These are phyloP conservation scores for Drosophila limbata DNA, from an alignment of 2,888 invertebrate genomes.

Conservation along the genomic window DNA sequence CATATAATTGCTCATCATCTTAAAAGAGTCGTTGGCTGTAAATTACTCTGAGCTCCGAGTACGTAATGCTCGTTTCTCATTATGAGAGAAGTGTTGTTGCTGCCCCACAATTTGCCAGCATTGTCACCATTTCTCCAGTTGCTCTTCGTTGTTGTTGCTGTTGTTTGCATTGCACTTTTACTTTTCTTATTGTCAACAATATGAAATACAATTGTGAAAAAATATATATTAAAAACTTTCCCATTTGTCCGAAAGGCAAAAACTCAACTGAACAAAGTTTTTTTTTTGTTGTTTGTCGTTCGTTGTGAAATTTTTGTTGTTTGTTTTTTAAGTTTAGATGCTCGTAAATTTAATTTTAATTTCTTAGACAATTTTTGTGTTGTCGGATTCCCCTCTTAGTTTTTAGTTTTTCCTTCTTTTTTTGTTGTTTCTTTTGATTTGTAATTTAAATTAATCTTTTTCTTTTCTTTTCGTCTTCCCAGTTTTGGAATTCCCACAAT, in stretches of 20 bases:
- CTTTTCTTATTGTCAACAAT: conserved; percentile 63
- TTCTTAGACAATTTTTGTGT: conserved; percentile 53
- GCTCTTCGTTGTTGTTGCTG: conserved; percentile 12
- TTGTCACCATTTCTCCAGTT: conserved; percentile 30
- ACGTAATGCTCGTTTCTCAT: conserved; percentile 22
- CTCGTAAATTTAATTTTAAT: conserved; percentile 72
- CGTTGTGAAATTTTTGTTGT: conserved; percentile 51
- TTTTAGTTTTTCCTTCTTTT: conserved; percentile 4
- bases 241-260: conserved; percentile 48
- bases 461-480: conserved; percentile 8
- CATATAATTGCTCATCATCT: conserved; percentile 4
- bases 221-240: conserved; percentile 52
- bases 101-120: conserved; percentile 28
- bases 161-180: conserved; percentile 55
- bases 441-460: conserved; percentile 57
- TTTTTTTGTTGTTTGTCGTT: conserved; percentile 24
- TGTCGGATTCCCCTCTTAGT: background rate
- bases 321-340: conserved; percentile 29
- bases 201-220: conserved; percentile 55
- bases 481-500: conserved; percentile 29
- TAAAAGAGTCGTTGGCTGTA: background rate
- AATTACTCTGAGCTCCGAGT: conserved; percentile 6
- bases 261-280: conserved; percentile 31
- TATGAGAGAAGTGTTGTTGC: conserved; percentile 23
- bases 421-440: conserved; percentile 46